These are phyloP conservation scores for Cotesia chilonis DNA, from an alignment of 1,140 invertebrate genomes.

Conservation along the genomic window DNA sequence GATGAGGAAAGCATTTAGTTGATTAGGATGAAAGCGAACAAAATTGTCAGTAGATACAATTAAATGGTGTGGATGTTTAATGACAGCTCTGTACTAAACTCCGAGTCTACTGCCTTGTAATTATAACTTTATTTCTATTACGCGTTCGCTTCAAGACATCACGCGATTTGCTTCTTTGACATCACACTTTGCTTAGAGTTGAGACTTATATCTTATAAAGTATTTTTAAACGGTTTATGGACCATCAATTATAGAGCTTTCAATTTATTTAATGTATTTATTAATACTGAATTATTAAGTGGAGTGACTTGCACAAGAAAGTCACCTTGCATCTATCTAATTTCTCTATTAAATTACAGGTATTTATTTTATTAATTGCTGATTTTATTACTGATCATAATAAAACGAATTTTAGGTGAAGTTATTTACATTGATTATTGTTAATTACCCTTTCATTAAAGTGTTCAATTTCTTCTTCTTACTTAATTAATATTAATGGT, in stretches of 20 bases:
- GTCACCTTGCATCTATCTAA: too few species aligned
- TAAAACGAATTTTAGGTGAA: too few species aligned
- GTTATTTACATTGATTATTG: not conserved
- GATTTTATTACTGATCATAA: too few species aligned
- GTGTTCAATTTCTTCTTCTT: too few species aligned
- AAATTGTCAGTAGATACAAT: conserved; percentile 38
- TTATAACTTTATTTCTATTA: conserved; percentile 41
- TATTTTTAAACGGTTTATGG: too few species aligned
- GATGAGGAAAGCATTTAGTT: not conserved
- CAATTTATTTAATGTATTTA: too few species aligned
- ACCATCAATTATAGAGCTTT: too few species aligned
- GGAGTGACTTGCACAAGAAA: too few species aligned
- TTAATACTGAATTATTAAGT: too few species aligned
- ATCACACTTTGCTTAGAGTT: not conserved
- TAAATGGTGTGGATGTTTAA: conserved; percentile 24
- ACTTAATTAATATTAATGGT: too few species aligned
- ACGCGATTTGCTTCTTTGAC: conserved; percentile 37
- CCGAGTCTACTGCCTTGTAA: conserved; percentile 35
- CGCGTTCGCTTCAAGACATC: conserved; percentile 38
- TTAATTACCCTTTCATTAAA: not conserved
- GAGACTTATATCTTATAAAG: not conserved
- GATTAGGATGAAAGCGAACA: not conserved
- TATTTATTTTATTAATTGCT: too few species aligned
- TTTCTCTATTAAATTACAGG: too few species aligned
- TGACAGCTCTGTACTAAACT: conserved; percentile 18